phyloP scores from a whole-genome alignment of 2,888 invertebrate genomes.

The Pantelozetes paolii region DNA sequence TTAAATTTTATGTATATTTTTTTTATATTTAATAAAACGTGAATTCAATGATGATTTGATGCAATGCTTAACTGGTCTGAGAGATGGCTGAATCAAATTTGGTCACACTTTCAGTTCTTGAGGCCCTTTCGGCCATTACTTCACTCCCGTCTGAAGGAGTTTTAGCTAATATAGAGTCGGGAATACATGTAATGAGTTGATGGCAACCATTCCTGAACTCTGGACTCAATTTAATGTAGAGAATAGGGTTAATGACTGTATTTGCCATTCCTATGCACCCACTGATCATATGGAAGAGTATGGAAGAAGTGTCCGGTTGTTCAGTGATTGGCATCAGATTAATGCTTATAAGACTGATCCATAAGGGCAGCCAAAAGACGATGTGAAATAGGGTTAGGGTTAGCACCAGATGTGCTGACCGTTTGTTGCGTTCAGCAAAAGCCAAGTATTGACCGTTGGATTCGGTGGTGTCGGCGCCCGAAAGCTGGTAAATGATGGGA shows the following conservation, averaged over 20 bases:
- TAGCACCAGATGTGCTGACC: conserved; percentile 38
- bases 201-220: conserved; percentile 39
- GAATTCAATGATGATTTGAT: too few species aligned
- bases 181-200: conserved; percentile 29
- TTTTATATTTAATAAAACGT: too few species aligned
- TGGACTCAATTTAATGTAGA: conserved; percentile 37
- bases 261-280: conserved; percentile 40
- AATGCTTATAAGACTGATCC: conserved; percentile 40
- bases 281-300: conserved; percentile 42
- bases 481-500: conserved; percentile 38
- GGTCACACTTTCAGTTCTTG: conserved; percentile 2
- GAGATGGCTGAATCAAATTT: conserved; percentile 27
- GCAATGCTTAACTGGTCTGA: not conserved
- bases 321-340: conserved; percentile 38
- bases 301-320: conserved; percentile 39
- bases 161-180: conserved; percentile 17
- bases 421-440: conserved; percentile 41
- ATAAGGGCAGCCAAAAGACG: conserved; percentile 40
- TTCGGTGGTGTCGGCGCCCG: conserved; percentile 11
- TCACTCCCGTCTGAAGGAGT: not conserved
- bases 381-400: conserved; percentile 38
- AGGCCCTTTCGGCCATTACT: conserved; percentile 15
- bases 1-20: too few species aligned
- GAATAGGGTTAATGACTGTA: conserved; percentile 38
- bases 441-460: conserved; percentile 36